Percentiles rank a stretch among this genome's conserved stretches.
These are phyloP conservation scores for Astyanax mexicanus DNA, from an alignment of 2,797 vertebrate genomes.

Conservation along the genomic window DNA sequence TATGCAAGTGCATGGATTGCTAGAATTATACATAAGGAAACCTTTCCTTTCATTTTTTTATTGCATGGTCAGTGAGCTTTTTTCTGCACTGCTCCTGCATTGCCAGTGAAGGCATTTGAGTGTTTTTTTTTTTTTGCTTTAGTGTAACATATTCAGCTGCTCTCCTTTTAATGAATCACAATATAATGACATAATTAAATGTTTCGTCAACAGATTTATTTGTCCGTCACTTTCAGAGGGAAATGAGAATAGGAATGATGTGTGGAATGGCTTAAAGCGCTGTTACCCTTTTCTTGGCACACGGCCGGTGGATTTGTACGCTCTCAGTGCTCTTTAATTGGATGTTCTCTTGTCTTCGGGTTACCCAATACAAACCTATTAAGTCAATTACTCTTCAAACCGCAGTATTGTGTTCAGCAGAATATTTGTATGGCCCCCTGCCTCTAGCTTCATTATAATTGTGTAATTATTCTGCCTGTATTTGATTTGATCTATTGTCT, in stretches of 20 bases:
- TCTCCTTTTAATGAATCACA: no score
- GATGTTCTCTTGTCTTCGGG: conserved; percentile 44
- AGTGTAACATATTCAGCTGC: no score
- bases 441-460: not conserved
- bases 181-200: no score
- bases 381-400: conserved; percentile 15
- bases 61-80: no score
- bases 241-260: not conserved
- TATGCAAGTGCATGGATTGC: no score
- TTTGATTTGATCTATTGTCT: conserved; percentile 1
- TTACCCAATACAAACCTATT: conserved; percentile 40
- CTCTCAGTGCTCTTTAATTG: conserved; percentile 31
- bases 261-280: not conserved
- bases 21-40: no score
- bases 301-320: not conserved
- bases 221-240: not conserved
- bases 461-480: not conserved
- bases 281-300: not conserved
- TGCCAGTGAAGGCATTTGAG: not conserved
- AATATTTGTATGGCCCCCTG: not conserved
- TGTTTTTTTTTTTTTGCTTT: not conserved
- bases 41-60: no score
- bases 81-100: not conserved
- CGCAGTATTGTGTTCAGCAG: not conserved
- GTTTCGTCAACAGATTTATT: not conserved